phyloP scores from a whole-genome alignment of 2,113 vertebrate species.

The Diglossa brunneiventris region DNA sequence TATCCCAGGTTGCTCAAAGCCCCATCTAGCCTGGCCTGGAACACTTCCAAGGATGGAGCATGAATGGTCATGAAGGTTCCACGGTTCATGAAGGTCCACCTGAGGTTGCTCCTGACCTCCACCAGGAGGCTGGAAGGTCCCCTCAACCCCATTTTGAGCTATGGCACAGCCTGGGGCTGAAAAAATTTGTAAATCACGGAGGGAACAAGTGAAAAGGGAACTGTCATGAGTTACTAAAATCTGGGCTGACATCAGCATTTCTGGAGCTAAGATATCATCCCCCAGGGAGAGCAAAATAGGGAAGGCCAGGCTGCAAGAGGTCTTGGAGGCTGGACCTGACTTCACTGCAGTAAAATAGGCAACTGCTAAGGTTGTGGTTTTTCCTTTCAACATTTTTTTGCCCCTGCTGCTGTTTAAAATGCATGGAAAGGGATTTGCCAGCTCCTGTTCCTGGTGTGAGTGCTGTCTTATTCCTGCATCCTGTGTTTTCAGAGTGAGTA shows the following conservation, averaged over 20 bases:
- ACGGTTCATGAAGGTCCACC: background rate
- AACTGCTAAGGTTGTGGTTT: background rate
- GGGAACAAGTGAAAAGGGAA: background rate
- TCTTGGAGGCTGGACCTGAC: background rate
- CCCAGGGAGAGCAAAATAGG: background rate
- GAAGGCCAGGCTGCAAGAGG: background rate
- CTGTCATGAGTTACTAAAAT: background rate
- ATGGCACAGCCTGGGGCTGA: background rate
- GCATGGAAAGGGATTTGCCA: background rate
- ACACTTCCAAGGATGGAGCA: background rate
- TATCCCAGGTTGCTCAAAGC: background rate
- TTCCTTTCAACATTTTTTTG: background rate
- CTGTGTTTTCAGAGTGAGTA: background rate
- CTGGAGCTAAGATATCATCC: background rate
- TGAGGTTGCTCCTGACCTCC: background rate
- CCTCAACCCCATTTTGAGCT: background rate
- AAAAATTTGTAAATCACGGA: background rate
- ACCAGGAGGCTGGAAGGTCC: background rate
- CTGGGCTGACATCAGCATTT: background rate
- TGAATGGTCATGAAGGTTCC: background rate
- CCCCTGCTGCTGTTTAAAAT: background rate
- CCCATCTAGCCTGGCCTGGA: fast-evolving
- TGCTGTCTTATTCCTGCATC: background rate
- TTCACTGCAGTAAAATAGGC: background rate
- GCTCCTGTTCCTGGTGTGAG: background rate